Base-by-base conservation (phyloP, 2,113 vertebrate genomes). In the Corynorhinus townsendii region DNA sequence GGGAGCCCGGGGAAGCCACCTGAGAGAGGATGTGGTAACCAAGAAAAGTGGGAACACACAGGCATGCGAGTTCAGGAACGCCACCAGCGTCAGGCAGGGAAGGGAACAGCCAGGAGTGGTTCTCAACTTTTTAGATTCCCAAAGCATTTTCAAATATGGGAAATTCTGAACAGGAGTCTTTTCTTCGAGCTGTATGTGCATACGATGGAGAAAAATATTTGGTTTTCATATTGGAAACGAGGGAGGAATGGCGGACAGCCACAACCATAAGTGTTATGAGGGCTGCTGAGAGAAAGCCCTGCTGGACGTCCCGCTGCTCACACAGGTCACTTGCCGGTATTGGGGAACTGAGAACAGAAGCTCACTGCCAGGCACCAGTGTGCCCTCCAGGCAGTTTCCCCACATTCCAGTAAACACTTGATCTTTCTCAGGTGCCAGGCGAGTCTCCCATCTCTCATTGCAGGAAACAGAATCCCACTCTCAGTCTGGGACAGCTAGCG, bases 401-500 rank as follows among this genome's bases (percentile, higher is more conserved):
- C 56, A 96, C 73, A 84, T 79, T 91, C 89, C 88, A 76, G 30
- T 22, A 17, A 83, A 93, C 59, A 94, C 26, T 24, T 12, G 81
- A 56, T 93, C 88, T 47, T 85, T 92, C 33, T 87, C 8, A 86
- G 30, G 69, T 40, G 33, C n/a, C 47, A 43, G 35, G 77, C 28
- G 71, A 79, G 40, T 54, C 71, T 94, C 86, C 49, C 38, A 35
- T 85, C 68, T 75, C 40, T 59, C 38, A 33, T 7, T 45, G 24
- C 54, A 69, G 33, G 73, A 94, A 83, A 95, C 19, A 8, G 3
- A 38, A 85, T 22, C 47, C 45, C 14, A 8, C 38, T 95, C 72
- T 85, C 22, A 73, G 16, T 91, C 79, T 59, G 11, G 35, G 87
- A 3, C 11, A 7, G 45, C 54, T 8, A 16, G 3, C 7, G 52